Evolutionary conservation across 2,888 invertebrate genomes (phyloP).

Genomic region (Iphiclides podalirius): DNA sequence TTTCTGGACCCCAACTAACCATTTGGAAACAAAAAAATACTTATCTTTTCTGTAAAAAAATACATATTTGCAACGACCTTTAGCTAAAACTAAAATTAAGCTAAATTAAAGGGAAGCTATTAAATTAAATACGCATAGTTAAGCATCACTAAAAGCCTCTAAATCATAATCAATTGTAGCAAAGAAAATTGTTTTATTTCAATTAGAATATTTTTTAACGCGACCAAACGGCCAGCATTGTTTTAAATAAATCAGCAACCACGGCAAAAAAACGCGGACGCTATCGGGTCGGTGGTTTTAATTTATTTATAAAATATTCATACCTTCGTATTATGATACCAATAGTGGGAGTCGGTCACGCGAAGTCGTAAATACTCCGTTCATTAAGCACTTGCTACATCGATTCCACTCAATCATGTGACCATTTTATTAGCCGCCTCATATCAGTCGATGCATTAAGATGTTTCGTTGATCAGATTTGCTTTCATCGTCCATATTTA

Average conservation of each 20-base stretch:
- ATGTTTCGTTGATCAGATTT: no score
- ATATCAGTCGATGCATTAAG: conserved; percentile 11
- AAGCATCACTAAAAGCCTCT: background rate
- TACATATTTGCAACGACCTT: no score
- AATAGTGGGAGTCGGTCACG: conserved; percentile 9
- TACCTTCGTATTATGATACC: conserved; percentile 11
- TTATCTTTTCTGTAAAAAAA: no score
- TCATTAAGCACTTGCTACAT: conserved; percentile 8
- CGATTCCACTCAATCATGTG: conserved; percentile 5
- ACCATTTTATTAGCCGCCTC: conserved; percentile 10
- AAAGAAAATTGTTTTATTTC: background rate
- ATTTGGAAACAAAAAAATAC: no score
- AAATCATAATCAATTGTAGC: background rate
- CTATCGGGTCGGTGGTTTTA: conserved; percentile 7
- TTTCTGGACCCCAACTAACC: no score
- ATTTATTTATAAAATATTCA: conserved; percentile 18
- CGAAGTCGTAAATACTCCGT: conserved; percentile 10
- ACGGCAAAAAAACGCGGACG: conserved; percentile 4
- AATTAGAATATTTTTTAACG: background rate
- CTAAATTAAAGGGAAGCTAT: no score
- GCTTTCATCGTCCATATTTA: no score
- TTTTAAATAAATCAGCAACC: conserved; percentile 4
- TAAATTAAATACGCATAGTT: background rate
- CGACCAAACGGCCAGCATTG: background rate
- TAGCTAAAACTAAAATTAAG: no score